These are phyloP conservation scores for Meloidogyne exigua DNA, from an alignment of 1,140 invertebrate species.

Conservation along the genomic window DNA sequence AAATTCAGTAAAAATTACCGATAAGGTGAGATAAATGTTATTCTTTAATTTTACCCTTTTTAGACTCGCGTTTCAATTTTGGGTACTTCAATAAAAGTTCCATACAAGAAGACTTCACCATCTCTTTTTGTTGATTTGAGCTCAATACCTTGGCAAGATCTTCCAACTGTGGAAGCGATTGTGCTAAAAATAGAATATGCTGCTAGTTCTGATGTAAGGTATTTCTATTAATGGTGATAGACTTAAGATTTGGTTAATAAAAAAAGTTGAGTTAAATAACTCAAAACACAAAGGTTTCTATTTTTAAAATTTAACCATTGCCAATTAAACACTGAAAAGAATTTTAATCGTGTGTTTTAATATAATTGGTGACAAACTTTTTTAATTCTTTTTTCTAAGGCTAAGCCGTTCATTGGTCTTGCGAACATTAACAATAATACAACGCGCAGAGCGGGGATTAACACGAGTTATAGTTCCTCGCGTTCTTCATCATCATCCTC, in stretches of 20 bases:
- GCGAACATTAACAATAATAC: background rate
- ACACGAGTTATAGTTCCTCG: background rate
- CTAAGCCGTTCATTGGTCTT: background rate
- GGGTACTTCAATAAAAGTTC: constrained; percentile 38
- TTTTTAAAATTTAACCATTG: too few relatives aligned
- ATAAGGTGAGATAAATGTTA: constrained; percentile 24
- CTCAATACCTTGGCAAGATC: constrained; percentile 32
- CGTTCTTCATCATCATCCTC: background rate
- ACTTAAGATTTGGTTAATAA: too few relatives aligned
- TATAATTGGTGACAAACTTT: background rate
- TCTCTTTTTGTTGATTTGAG: constrained; percentile 28
- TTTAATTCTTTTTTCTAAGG: background rate
- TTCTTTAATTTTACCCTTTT: constrained; percentile 12
- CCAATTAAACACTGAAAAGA: background rate
- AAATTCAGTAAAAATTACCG: constrained; percentile 32
- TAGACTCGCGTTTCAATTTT: constrained; percentile 46
- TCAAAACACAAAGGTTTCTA: too few relatives aligned
- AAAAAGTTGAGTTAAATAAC: too few relatives aligned
- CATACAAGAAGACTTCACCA: background rate
- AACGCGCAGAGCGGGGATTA: background rate
- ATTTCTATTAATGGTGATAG: background rate
- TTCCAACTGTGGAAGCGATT: constrained; percentile 41
- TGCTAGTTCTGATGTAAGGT: constrained; percentile 23
- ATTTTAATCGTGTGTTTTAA: constrained; percentile 1
- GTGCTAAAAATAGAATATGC: constrained; percentile 58